Percentiles rank a stretch among this genome's conserved stretches.
Conservation (phyloP, 1,140 invertebrate genomes). For the Apis florea region DNA sequence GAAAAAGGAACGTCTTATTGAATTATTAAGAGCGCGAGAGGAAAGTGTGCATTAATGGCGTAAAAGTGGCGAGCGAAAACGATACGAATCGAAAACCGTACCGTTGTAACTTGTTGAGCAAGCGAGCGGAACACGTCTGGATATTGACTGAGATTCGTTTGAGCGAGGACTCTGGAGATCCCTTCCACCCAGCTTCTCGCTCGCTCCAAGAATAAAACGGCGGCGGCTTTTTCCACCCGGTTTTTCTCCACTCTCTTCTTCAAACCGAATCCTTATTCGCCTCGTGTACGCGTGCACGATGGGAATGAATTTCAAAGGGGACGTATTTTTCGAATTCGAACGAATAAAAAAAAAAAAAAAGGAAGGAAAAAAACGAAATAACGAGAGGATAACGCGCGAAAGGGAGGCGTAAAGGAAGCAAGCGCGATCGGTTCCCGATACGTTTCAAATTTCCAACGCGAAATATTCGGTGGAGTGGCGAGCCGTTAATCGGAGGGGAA, state of each 20-base stretch:
- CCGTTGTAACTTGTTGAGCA: constrained; percentile 41
- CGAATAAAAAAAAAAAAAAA: too few species aligned
- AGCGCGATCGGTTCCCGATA: constrained; percentile 26
- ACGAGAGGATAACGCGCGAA: too few species aligned
- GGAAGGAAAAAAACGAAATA: too few species aligned
- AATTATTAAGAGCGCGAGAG: constrained; percentile 4
- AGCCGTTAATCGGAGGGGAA: constrained; percentile 33
- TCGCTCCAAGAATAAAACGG: background rate
- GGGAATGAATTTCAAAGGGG: too few species aligned
- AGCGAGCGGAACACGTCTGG: constrained; percentile 17
- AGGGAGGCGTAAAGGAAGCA: too few species aligned
- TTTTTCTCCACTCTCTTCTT: background rate
- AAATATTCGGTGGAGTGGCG: constrained; percentile 10
- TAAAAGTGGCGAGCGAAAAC: too few species aligned
- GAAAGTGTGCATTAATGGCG: background rate
- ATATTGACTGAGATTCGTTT: constrained; percentile 36
- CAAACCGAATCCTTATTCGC: background rate
- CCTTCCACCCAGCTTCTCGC: background rate
- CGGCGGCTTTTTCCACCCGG: background rate
- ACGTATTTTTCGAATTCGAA: too few species aligned
- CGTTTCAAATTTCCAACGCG: constrained; percentile 1
- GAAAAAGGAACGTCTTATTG: background rate
- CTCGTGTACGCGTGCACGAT: background rate
- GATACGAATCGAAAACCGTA: constrained; percentile 12
- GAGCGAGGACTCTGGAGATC: constrained; percentile 22